These are phyloP conservation scores for Sminthopsis crassicaudata DNA, from an alignment of 2,113 vertebrate genomes.

Conservation along the genomic window DNA sequence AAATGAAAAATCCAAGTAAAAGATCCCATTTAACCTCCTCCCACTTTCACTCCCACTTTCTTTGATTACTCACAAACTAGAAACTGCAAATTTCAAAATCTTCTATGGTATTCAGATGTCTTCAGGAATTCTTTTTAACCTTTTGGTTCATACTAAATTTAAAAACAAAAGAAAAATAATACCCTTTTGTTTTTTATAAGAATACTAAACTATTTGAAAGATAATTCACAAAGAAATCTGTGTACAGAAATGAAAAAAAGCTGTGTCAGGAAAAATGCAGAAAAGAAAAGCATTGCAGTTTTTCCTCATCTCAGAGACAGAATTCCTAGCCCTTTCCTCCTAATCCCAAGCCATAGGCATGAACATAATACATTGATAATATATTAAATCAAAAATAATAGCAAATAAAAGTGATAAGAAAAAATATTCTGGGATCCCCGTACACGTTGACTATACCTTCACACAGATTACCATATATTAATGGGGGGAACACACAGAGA, in stretches of 20 bases:
- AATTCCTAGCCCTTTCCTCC: neutral
- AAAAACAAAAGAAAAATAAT: constrained; percentile 34
- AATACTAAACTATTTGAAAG: neutral
- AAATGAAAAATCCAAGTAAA: neutral
- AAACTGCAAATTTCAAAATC: constrained; percentile 32
- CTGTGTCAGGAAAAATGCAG: constrained; percentile 4
- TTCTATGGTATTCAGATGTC: neutral
- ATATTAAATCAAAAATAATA: neutral
- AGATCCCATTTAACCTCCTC: neutral
- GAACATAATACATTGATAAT: neutral
- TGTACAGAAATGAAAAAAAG: constrained; percentile 30
- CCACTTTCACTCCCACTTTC: neutral
- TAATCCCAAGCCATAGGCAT: neutral
- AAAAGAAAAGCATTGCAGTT: constrained; percentile 5
- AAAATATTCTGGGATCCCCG: neutral
- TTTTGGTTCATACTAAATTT: constrained; percentile 31
- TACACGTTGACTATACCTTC: neutral
- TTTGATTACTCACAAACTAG: neutral
- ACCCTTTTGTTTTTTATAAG: neutral
- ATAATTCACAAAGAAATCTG: neutral
- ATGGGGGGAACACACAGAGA: neutral
- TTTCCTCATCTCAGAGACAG: neutral
- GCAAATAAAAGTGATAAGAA: neutral
- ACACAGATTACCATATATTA: neutral
- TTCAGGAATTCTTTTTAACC: constrained; percentile 16